phyloP scores from a whole-genome alignment of 2,797 vertebrate genomes.

The Pseudomugil tenellus region DNA sequence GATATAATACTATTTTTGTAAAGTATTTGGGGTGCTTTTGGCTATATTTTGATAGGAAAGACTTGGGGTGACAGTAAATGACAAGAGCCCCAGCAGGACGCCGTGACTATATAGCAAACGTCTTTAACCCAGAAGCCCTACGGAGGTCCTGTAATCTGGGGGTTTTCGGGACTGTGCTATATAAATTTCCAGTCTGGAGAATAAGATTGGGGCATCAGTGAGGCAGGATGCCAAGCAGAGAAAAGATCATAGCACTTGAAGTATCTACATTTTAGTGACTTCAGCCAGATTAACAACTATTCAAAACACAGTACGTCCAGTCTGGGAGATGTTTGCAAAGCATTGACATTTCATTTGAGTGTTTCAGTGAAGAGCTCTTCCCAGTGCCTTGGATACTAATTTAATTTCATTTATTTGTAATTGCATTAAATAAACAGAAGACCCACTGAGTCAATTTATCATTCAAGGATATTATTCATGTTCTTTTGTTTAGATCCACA shows the following conservation, averaged over 20 bases:
- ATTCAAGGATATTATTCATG: constrained; percentile 15
- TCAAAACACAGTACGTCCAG: constrained; percentile 1
- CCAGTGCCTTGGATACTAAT: constrained; percentile 3
- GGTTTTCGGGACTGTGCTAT: background rate
- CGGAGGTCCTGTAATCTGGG: background rate
- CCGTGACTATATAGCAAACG: background rate
- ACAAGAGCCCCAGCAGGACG: background rate
- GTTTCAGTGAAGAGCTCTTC: constrained; percentile 26
- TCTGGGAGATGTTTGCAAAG: constrained; percentile 22
- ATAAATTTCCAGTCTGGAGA: background rate
- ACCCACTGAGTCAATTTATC: constrained; percentile 18
- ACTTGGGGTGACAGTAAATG: constrained; percentile 1
- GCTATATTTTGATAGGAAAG: background rate
- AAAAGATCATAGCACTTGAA: background rate
- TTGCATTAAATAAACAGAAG: constrained; percentile 44
- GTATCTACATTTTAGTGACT: background rate
- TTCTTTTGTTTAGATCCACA: constrained; percentile 30
- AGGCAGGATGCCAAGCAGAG: background rate
- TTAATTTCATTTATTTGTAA: constrained; percentile 24
- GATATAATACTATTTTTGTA: background rate
- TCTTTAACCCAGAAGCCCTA: background rate
- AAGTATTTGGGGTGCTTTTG: background rate
- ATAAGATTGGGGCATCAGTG: background rate
- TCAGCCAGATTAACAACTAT: background rate
- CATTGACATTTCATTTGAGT: constrained; percentile 3